Evolutionary conservation across 2,888 invertebrate species (phyloP), one percentile per base, ranked within the genome.

Genomic region (Loripinus fragilis): DNA sequence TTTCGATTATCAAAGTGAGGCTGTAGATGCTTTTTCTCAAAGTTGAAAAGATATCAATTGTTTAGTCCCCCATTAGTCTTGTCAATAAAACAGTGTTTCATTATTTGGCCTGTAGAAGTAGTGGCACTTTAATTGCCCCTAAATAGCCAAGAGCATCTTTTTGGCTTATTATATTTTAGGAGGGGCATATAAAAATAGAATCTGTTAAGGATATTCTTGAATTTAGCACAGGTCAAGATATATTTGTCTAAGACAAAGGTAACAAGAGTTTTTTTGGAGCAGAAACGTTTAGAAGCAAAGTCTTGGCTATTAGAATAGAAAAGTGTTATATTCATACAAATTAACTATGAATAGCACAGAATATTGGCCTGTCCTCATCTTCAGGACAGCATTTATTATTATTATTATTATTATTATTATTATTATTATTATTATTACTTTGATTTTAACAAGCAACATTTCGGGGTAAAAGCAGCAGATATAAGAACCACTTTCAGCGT

Each of bases 201-300:
- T 52, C 33, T 35, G 69, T 70, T 1, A 70, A 70, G 48, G 69
- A 70, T 33, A 50, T 70, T 17, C 33, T 70, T n/a, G 69, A 70
- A n/a, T 52, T 70, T 35, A 35, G 15, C n/a, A 10, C 8, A 5
- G 52, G 35, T 52, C 23, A 48, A 2, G 50, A 33, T 20, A 70
- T 70, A 23, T 70, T 50, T 35, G n/a, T 70, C 1, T 50, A 50
- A 23, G 69, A 50, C 12, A n/a, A 50, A 48, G 48, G 48, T 10
- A 10, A 7, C 5, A 5, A 10, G 5, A 5, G 48, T 17, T 10
- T 48, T n/a, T 48, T 48, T 48, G 48, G 48, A 48, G 3, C 48
- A 23, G 23, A 48, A 5, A 48, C 3, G 7, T 48, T 48, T 20
- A 48, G 20, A 23, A 48, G 48, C 23, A 17, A 48, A 48, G 48